Evolutionary conservation across 2,797 vertebrate species (phyloP).

Genomic region (Phoebastria nigripes): DNA sequence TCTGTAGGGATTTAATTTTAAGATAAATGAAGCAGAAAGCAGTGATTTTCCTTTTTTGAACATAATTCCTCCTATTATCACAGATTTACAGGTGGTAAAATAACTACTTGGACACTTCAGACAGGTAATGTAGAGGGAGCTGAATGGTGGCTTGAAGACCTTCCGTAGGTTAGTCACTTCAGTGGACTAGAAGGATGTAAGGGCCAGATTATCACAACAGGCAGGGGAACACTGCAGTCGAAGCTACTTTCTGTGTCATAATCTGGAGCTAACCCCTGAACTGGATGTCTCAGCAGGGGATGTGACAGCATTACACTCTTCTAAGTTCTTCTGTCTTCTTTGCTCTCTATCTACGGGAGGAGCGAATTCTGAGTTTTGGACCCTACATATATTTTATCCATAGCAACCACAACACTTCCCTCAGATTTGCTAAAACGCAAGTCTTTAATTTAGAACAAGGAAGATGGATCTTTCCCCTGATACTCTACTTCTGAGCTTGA

Average conservation of each 20-base stretch:
- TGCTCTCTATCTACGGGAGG: not conserved
- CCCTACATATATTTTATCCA: not conserved
- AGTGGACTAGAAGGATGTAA: not conserved
- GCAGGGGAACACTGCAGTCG: not conserved
- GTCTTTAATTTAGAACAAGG: slow-evolving; percentile 21
- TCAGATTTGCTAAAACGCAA: slow-evolving; percentile 1
- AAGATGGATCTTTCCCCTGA: not conserved
- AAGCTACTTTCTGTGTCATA: not conserved
- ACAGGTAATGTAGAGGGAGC: not conserved
- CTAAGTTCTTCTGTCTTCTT: not conserved
- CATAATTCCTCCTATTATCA: not conserved
- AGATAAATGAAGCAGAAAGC: not conserved
- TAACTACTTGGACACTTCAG: not conserved
- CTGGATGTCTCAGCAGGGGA: not conserved
- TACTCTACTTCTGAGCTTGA: not conserved
- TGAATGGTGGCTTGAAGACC: not conserved
- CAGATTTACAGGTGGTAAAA: not conserved
- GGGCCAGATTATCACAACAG: not conserved
- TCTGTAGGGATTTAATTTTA: not conserved
- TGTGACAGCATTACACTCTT: not conserved
- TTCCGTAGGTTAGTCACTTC: not conserved
- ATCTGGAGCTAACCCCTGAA: not conserved
- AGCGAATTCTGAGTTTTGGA: not conserved
- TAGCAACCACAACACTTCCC: slow-evolving; percentile 47
- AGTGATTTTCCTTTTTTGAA: not conserved